Percentiles rank a stretch among this genome's conserved stretches.
phyloP scores from a whole-genome alignment of 2,113 vertebrate species.

The Mastomys coucha region DNA sequence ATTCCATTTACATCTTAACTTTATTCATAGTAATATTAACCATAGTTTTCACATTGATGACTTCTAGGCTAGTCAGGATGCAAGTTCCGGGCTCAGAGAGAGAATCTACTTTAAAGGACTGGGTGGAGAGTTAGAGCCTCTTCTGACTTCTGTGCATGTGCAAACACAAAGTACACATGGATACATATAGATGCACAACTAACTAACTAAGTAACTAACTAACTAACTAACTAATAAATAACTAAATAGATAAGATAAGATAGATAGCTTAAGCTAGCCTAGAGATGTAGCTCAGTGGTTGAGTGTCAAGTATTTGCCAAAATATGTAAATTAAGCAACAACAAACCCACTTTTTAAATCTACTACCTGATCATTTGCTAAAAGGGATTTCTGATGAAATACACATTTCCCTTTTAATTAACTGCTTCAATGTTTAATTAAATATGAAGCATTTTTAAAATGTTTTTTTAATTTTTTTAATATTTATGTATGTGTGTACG shows the following conservation, averaged over 20 bases:
- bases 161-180: background rate
- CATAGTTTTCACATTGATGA: background rate
- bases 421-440: slow-evolving; percentile 53
- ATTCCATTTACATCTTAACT: slow-evolving; percentile 13
- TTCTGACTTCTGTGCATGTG: background rate
- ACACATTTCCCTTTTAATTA: slow-evolving; percentile 32
- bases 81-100: background rate
- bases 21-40: slow-evolving; percentile 5
- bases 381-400: slow-evolving; percentile 43
- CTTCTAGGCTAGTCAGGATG: background rate
- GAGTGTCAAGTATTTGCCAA: background rate
- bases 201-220: background rate
- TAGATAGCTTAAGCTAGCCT: background rate
- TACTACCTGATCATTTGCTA: slow-evolving; percentile 14
- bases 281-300: background rate
- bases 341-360: background rate
- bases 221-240: background rate
- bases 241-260: no score
- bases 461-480: slow-evolving; percentile 7
- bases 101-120: background rate
- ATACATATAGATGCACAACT: background rate
- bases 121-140: background rate
- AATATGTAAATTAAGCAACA: background rate
- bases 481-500: background rate
- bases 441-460: background rate